Evolutionary conservation across 2,888 invertebrate genomes (phyloP), one percentile per base, ranked within the genome.

Genomic region (Agrochola macilenta): DNA sequence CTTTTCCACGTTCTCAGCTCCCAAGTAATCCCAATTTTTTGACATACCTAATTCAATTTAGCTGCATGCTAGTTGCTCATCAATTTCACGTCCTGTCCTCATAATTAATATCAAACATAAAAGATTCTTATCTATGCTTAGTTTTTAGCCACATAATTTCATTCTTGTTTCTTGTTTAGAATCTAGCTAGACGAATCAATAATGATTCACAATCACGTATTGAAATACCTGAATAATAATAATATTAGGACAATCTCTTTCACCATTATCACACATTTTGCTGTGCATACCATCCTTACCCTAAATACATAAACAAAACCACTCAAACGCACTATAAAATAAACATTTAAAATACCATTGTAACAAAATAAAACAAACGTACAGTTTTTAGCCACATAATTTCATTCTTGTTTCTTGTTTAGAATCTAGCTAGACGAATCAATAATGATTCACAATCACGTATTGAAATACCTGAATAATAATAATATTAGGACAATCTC

Each of bases 221-320:
- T 5, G 11, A 30, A 66, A 49, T 49, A 30, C 20, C 0, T 26
- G 43, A n/a, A n/a, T n/a, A n/a, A 9, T 12, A 26, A 66, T 30
- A 66, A 12, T 68, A 68, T 5, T 49, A 68, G 9, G 49, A n/a
- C n/a, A 30, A 20, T 64, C 14, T 79, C 39, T 69, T 54, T 46
- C 61, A 54, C 46, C 17, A 30, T 39, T 14, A 23, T 0, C 52
- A 43, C 58, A 46, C 23, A 26, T 54, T 26, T n/a, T 17, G 12
- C 35, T 17, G n/a, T 23, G n/a, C 23, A 8, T 52, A 68, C 17
- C n/a, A 81, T 72, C 52, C 79, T 83, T 82, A 82, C 61, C 74
- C 65, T 64, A 70, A 74, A 78, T 74, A 70, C 83, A 70, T 83
- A 70, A 52, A 71, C 8, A 49, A 54, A 69, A 35, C 4, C 43